These are phyloP conservation scores for Xyliphius kryptos DNA, from an alignment of 2,113 vertebrate species.

Conservation along the genomic window DNA sequence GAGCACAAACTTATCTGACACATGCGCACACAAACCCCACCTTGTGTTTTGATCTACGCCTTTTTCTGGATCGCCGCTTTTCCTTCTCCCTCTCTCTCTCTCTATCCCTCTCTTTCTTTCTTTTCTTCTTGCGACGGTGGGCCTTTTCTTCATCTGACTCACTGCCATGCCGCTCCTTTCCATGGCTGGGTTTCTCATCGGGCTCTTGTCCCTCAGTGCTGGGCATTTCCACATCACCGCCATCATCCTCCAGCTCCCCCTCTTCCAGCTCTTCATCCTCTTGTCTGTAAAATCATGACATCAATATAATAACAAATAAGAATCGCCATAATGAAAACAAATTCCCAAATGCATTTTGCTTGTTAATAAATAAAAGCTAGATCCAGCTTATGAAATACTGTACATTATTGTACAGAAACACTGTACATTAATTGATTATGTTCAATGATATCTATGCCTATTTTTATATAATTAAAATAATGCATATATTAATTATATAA, in stretches of 20 bases:
- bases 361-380: too few relatives aligned
- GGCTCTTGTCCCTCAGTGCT: constrained; percentile 49
- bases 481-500: too few relatives aligned
- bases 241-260: constrained; percentile 87
- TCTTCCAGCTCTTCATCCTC: constrained; percentile 94
- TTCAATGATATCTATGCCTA: too few relatives aligned
- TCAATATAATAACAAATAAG: too few relatives aligned
- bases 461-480: too few relatives aligned
- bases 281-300: constrained; percentile 56
- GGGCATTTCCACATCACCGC: constrained; percentile 67
- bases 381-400: too few relatives aligned
- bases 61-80: constrained; percentile 78
- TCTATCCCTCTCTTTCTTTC: constrained; percentile 82
- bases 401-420: too few relatives aligned
- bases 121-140: constrained; percentile 79
- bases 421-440: too few relatives aligned
- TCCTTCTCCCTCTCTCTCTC: constrained; percentile 79
- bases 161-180: constrained; percentile 73
- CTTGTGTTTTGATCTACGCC: constrained; percentile 91
- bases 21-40: too few relatives aligned
- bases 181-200: constrained; percentile 61
- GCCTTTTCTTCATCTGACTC: constrained; percentile 77
- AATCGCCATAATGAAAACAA: too few relatives aligned
- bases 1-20: background rate
- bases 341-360: too few relatives aligned